These are phyloP conservation scores for Vultur gryphus DNA, from an alignment of 2,797 vertebrate genomes.

Conservation along the genomic window DNA sequence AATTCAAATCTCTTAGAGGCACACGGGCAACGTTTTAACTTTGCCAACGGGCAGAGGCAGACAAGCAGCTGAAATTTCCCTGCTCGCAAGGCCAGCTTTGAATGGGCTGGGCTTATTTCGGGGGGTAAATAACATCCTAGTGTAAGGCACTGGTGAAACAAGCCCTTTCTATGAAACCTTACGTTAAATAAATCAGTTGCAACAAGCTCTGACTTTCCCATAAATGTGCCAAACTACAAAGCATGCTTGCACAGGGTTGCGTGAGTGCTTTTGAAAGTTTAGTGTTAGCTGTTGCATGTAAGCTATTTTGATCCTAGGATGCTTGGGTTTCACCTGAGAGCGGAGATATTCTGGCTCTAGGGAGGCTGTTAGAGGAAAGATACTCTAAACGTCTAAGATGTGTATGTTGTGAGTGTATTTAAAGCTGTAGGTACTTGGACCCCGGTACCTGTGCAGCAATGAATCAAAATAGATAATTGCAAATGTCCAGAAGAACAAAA, in stretches of 20 bases:
- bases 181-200: neutral
- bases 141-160: neutral
- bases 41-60: neutral
- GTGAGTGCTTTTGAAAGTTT: neutral
- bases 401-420: neutral
- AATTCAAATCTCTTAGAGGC: neutral
- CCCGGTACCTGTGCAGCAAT: neutral
- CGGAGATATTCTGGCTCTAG: neutral
- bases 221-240: neutral
- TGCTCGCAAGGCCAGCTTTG: neutral
- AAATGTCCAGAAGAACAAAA: constrained; percentile 35
- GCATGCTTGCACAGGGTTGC: neutral
- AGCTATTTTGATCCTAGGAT: neutral
- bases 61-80: neutral
- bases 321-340: neutral
- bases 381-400: neutral
- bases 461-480: constrained; percentile 49
- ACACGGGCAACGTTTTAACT: rapidly evolving
- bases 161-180: neutral
- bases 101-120: neutral
- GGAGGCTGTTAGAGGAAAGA: neutral
- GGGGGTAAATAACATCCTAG: neutral
- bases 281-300: neutral
- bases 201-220: neutral
- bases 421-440: neutral